Percentiles rank a stretch among this genome's conserved stretches.
Evolutionary conservation across 2,113 vertebrate genomes (phyloP).

Genomic region (Cyprinus carpio): DNA sequence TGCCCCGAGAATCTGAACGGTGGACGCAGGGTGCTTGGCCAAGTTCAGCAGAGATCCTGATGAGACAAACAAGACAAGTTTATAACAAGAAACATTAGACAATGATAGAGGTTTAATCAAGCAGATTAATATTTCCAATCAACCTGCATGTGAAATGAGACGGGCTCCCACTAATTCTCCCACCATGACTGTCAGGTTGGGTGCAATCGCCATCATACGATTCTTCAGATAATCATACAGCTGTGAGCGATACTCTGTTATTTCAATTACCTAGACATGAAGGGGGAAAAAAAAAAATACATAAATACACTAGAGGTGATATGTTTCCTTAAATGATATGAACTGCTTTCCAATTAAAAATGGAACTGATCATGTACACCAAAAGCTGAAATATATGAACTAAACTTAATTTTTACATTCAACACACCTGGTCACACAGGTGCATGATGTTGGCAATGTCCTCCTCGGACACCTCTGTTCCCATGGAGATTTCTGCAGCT

Average conservation of each 20-base stretch:
- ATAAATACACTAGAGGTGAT: background rate
- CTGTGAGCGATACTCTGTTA: conserved; percentile 92
- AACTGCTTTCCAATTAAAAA: background rate
- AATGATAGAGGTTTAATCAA: no score
- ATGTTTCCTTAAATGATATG: background rate
- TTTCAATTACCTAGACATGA: conserved; percentile 89
- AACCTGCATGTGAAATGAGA: conserved; percentile 95
- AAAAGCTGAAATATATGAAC: background rate
- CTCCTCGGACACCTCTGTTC: conserved; percentile 96
- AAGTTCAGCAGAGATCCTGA: conserved; percentile 94
- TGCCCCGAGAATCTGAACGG: conserved; percentile 95
- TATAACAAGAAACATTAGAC: no score
- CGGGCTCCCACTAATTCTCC: conserved; percentile 90
- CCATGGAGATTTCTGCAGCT: conserved; percentile 98
- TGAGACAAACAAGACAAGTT: no score
- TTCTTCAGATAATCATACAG: conserved; percentile 98
- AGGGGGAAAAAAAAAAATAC: background rate
- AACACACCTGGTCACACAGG: conserved; percentile 89
- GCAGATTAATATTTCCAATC: background rate
- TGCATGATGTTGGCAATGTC: conserved; percentile 93
- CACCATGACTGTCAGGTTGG: conserved; percentile 90
- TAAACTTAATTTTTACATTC: background rate
- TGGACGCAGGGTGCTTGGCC: conserved; percentile 95
- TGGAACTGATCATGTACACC: background rate
- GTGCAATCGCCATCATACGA: conserved; percentile 98